Conservation (phyloP, 2,113 vertebrate species). For the Hystrix cristata region DNA sequence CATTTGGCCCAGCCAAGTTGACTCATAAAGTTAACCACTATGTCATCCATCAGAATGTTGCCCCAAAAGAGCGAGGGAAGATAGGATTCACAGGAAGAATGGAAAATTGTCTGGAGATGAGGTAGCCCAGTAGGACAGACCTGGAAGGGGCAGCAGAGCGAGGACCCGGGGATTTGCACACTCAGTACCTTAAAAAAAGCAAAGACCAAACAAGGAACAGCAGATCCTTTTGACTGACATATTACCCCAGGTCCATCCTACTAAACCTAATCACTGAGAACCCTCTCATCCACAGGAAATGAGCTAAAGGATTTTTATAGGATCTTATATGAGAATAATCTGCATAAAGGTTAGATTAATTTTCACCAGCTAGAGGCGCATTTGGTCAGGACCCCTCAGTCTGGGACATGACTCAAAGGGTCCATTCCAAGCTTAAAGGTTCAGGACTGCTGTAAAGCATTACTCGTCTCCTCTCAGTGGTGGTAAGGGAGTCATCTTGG, state of each 20-base stretch:
- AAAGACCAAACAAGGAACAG: neutral
- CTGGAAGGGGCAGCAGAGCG: neutral
- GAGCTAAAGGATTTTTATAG: neutral
- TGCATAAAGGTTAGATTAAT: neutral
- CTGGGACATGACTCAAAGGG: neutral
- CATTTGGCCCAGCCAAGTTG: too few species aligned
- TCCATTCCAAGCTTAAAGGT: neutral
- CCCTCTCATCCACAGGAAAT: neutral
- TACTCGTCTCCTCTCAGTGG: neutral
- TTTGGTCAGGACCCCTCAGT: neutral
- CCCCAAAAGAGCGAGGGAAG: neutral
- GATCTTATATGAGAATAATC: neutral
- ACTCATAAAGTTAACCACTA: neutral
- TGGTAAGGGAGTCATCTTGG: neutral
- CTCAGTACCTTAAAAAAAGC: neutral
- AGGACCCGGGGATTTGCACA: neutral
- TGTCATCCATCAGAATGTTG: neutral
- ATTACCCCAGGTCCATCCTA: neutral
- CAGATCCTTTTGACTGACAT: neutral
- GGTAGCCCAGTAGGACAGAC: neutral
- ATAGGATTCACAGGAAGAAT: neutral
- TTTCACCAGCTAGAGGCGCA: neutral
- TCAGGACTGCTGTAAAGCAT: neutral
- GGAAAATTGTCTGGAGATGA: neutral
- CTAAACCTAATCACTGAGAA: neutral